Evolutionary conservation across 2,888 invertebrate genomes (phyloP).

Genomic region (Microdon myrmicae): DNA sequence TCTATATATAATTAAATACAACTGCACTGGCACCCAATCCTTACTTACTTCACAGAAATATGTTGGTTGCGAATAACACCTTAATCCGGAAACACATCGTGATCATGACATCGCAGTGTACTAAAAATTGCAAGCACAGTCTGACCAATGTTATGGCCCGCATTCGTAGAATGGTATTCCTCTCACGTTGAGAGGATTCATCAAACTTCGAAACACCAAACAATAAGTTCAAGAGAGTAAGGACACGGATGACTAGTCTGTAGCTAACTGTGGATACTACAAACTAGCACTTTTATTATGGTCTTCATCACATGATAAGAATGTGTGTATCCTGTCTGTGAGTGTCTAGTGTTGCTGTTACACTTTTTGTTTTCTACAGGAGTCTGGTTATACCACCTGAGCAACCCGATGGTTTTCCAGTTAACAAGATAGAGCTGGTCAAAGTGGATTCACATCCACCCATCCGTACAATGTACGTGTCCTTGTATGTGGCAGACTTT

Average conservation of each 20-base stretch:
- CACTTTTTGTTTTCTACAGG: conserved; percentile 19
- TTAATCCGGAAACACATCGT: too few relatives aligned
- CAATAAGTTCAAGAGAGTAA: conserved; percentile 29
- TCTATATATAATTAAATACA: too few relatives aligned
- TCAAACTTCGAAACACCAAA: conserved; percentile 49
- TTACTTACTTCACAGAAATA: too few relatives aligned
- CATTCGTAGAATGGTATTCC: conserved; percentile 42
- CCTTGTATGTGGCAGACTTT: conserved; percentile 3
- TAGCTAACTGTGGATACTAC: too few relatives aligned
- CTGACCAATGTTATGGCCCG: too few relatives aligned
- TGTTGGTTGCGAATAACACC: too few relatives aligned
- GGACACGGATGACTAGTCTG: conserved; percentile 1
- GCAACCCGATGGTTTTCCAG: conserved; percentile 26
- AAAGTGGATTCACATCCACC: conserved; percentile 3
- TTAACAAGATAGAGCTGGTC: conserved; percentile 40
- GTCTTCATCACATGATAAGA: too few relatives aligned
- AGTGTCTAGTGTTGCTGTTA: background rate
- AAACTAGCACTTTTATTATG: too few relatives aligned
- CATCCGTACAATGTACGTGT: background rate
- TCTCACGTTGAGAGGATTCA: conserved; percentile 49
- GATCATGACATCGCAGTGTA: too few relatives aligned
- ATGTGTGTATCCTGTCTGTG: too few relatives aligned
- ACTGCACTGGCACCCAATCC: too few relatives aligned
- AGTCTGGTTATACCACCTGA: conserved; percentile 14
- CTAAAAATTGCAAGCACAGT: too few relatives aligned